phyloP scores from a whole-genome alignment of 1,140 invertebrate species.

The Metaphire vulgaris region DNA sequence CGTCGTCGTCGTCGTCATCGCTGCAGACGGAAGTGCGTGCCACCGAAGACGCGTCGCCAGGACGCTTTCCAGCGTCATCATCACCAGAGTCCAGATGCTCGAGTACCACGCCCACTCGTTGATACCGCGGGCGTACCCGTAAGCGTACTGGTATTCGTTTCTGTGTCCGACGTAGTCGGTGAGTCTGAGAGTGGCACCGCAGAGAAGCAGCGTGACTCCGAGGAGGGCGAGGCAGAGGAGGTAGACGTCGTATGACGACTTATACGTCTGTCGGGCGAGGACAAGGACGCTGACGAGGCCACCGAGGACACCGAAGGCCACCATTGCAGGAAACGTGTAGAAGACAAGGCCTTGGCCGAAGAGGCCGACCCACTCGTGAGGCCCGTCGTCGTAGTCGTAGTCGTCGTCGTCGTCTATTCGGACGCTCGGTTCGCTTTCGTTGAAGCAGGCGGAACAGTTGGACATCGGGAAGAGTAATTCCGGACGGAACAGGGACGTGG shows the following conservation, averaged over 20 bases:
- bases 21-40: too few relatives aligned
- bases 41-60: background rate
- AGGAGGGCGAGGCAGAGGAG: background rate
- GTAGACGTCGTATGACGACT: background rate
- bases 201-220: background rate
- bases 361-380: background rate
- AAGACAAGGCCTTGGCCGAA: background rate
- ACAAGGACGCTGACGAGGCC: background rate
- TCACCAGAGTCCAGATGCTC: background rate
- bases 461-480: background rate
- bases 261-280: background rate
- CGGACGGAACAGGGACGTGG: background rate
- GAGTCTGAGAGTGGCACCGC: background rate
- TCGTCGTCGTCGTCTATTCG: background rate
- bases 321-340: background rate
- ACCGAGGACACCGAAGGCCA: background rate
- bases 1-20: too few relatives aligned
- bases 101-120: background rate
- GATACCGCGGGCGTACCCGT: background rate
- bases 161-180: background rate
- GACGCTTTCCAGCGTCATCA: background rate
- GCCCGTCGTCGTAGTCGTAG: background rate
- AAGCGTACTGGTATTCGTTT: background rate
- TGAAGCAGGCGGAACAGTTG: background rate
- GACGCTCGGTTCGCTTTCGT: background rate